Percentiles rank a stretch among this genome's conserved stretches.
These are phyloP conservation scores for Marmota flaviventris DNA, from an alignment of 2,113 vertebrate species.

Conservation along the genomic window DNA sequence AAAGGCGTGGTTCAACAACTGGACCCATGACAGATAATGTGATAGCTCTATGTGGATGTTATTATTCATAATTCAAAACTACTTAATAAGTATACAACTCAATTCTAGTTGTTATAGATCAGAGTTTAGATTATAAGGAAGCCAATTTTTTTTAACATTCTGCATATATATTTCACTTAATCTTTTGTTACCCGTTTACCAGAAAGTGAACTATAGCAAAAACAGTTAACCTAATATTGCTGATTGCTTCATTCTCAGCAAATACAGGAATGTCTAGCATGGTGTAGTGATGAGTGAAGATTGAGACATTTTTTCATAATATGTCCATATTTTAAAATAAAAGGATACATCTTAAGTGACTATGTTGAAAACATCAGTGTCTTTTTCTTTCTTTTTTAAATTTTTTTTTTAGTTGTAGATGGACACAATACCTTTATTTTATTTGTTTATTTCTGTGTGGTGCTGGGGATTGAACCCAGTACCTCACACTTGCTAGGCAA, in stretches of 20 bases:
- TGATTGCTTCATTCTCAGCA: not conserved
- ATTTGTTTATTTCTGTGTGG: too few relatives aligned
- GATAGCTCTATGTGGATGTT: not conserved
- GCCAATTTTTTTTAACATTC: not conserved
- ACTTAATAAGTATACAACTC: conserved; percentile 11
- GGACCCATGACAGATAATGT: not conserved
- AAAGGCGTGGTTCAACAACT: not conserved
- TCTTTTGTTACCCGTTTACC: not conserved
- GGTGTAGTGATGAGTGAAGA: not conserved
- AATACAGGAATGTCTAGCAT: not conserved
- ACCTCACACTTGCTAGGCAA: too few relatives aligned
- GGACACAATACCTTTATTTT: too few relatives aligned
- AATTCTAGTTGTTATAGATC: not conserved
- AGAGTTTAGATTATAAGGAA: conserved; percentile 46
- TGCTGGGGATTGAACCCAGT: too few relatives aligned
- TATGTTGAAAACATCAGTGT: conserved; percentile 36
- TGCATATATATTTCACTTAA: not conserved
- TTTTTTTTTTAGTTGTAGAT: too few relatives aligned
- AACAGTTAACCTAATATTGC: not conserved
- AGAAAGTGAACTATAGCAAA: not conserved
- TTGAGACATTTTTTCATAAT: not conserved
- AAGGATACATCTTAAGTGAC: conserved; percentile 27
- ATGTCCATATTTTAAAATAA: not conserved
- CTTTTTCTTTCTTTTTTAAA: not conserved
- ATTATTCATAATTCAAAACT: conserved; percentile 6